Evolutionary conservation across 2,888 invertebrate species (phyloP), one percentile per base, ranked within the genome.

Genomic region (Lydus trimaculatus): DNA sequence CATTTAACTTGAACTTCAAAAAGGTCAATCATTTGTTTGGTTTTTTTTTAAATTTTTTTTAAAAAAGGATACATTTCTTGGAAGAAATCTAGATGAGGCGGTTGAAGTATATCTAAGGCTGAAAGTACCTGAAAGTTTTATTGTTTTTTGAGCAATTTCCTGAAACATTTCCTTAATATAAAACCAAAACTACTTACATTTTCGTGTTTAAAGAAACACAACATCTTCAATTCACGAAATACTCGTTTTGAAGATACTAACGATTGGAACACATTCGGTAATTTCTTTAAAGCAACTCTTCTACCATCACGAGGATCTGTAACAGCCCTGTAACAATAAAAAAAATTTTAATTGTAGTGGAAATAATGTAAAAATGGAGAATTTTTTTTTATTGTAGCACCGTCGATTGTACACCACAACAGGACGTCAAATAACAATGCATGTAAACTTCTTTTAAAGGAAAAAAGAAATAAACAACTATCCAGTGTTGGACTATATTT

Each of bases 211-310:
- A 99, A 99, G 89, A 97, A 98, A 87, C 97, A 97, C 77, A 99
- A 91, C 99, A 99, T 99, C 89, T 97, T 96, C 84, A 99, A 91
- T 88, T 99, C 99, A 79, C 99, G 91, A 89, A 98, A 99, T 81
- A 99, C 99, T 82, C 99, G 92, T 86, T 98, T 98, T 85, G 98
- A 97, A 82, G 99, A 99, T 83, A 99, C 97, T 85, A 99, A 91
- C 84, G 98, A 99, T 88, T 99, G 99, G 92, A 99, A 99, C 87
- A 99, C 99, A 89, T 99, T 99, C 79, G 99, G 99, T 90, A 99
- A 93, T 90, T 99, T 99, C 89, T 99, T 99, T 82, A 99, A 91
- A 78, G 99, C 99, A 81, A 99, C 98, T 84, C 98, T 91, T 85
- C 97, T 94, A 79, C 98, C 98, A 88, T 98, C 97, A 81, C 99